Evolutionary conservation across 2,888 invertebrate genomes (phyloP).

Genomic region (Psococerastis gibbosa): DNA sequence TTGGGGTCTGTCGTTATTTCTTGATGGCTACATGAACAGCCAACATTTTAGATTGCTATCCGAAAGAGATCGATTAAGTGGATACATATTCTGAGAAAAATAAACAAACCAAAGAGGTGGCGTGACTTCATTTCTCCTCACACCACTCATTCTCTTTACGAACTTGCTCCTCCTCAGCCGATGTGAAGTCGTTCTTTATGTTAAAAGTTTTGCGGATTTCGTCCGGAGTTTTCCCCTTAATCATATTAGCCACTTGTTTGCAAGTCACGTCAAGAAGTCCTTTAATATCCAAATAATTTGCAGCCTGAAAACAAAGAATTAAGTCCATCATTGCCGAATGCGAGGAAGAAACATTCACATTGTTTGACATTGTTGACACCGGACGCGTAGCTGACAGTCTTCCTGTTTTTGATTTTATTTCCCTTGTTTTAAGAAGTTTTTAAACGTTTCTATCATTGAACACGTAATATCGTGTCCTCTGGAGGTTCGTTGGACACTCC

Average conservation of each 20-base stretch:
- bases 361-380: too few relatives aligned
- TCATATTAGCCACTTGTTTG: constrained; percentile 97
- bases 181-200: constrained; percentile 90
- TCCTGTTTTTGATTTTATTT: neutral
- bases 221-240: constrained; percentile 94
- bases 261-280: constrained; percentile 93
- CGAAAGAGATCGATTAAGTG: too few relatives aligned
- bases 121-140: constrained; percentile 49
- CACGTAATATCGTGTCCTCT: too few relatives aligned
- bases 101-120: too few relatives aligned
- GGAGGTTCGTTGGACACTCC: too few relatives aligned
- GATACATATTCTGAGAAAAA: too few relatives aligned
- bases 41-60: too few relatives aligned
- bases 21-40: too few relatives aligned
- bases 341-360: too few relatives aligned
- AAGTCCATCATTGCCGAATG: too few relatives aligned
- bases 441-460: neutral
- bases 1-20: too few relatives aligned
- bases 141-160: constrained; percentile 92
- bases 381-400: too few relatives aligned
- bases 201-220: constrained; percentile 94
- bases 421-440: neutral
- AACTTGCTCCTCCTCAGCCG: constrained; percentile 95
- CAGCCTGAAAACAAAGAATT: constrained; percentile 37
- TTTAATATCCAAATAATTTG: constrained; percentile 92